Conservation (phyloP, 2,113 vertebrate genomes). For the Tragelaphus buxtoni region DNA sequence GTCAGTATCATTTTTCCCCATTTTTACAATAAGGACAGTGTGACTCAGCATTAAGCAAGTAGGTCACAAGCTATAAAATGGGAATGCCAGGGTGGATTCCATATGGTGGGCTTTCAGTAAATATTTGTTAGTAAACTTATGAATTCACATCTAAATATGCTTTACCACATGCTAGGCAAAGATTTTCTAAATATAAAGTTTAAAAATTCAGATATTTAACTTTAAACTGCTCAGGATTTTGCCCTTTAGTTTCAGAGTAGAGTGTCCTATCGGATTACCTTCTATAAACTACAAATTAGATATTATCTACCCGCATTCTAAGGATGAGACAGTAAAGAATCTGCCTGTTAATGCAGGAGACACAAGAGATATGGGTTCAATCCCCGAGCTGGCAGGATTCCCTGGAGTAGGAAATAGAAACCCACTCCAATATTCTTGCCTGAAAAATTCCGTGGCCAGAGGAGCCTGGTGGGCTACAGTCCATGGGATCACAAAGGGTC, state of each 20-base stretch:
- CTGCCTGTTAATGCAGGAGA: background rate
- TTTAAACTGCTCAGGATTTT: background rate
- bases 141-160: background rate
- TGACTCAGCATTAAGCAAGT: background rate
- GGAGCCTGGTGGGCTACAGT: background rate
- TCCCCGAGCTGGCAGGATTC: background rate
- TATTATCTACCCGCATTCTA: background rate
- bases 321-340: background rate
- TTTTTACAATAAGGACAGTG: background rate
- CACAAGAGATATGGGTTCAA: background rate
- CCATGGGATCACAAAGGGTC: rapidly evolving
- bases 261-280: background rate
- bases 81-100: background rate
- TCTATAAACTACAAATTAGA: background rate
- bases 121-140: background rate
- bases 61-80: background rate
- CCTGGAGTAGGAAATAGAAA: background rate
- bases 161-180: background rate
- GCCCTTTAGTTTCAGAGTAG: background rate
- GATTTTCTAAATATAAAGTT: background rate
- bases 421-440: background rate
- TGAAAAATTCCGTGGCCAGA: background rate
- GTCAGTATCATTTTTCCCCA: background rate
- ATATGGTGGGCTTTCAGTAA: background rate
- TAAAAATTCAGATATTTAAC: background rate